Conservation (phyloP, 2,888 invertebrate genomes). For the Strigamia maritima region DNA sequence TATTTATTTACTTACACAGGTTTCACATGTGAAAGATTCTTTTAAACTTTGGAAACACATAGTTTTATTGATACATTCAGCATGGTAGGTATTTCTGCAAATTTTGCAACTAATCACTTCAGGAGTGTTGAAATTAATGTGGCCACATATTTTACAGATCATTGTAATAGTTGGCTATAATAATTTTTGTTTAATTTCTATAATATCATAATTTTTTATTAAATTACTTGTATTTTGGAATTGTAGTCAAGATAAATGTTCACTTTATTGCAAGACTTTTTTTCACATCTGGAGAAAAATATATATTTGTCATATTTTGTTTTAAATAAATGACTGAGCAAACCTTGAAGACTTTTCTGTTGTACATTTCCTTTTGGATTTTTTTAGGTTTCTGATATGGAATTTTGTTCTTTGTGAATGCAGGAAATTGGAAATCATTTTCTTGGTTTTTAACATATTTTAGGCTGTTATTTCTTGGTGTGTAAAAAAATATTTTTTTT, state of each 20-base stretch:
- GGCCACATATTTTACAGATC: not conserved
- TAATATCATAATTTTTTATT: not conserved
- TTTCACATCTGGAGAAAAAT: not conserved
- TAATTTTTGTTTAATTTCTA: not conserved
- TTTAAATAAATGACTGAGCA: not conserved
- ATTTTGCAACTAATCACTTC: not conserved
- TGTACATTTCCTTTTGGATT: not conserved
- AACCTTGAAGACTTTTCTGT: not conserved
- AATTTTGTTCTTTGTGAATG: not conserved
- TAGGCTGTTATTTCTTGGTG: not conserved
- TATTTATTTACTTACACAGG: not conserved
- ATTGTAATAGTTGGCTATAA: not conserved
- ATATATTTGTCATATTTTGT: not conserved
- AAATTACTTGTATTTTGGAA: slow-evolving; percentile 2
- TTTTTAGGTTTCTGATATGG: not conserved
- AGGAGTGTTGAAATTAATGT: not conserved
- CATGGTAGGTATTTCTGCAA: not conserved
- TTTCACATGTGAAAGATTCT: not conserved
- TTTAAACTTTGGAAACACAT: not conserved
- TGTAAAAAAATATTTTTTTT: too few relatives aligned
- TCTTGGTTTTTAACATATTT: not conserved
- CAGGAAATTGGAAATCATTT: not conserved
- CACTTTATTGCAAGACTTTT: not conserved
- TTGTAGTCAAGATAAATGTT: not conserved
- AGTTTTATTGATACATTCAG: not conserved